These are phyloP conservation scores for Bryconaethiops microstoma DNA, from an alignment of 2,797 vertebrate genomes.

Conservation along the genomic window DNA sequence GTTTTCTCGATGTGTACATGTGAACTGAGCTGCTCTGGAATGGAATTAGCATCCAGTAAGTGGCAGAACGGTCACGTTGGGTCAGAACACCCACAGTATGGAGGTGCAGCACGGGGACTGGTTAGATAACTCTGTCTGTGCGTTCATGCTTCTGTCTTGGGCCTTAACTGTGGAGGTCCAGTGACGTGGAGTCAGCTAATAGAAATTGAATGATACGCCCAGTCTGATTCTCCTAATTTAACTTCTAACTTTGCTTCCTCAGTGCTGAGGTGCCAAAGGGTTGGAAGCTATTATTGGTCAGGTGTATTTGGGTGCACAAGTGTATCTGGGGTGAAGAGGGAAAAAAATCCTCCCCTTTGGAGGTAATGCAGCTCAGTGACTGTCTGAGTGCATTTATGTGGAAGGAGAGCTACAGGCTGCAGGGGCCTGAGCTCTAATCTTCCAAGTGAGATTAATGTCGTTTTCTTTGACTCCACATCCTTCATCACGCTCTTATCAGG, in stretches of 20 bases:
- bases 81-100: constrained; percentile 6
- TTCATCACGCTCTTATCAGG: not conserved
- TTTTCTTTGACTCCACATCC: not conserved
- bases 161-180: constrained; percentile 1
- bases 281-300: not conserved
- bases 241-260: not conserved
- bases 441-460: not conserved
- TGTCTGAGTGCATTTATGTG: not conserved
- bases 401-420: not conserved
- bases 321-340: not conserved
- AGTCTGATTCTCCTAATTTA: not conserved
- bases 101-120: constrained; percentile 11
- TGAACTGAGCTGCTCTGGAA: not conserved
- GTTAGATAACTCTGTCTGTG: constrained; percentile 25
- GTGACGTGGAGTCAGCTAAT: not conserved
- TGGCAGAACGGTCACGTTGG: constrained; percentile 16
- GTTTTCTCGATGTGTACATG: not conserved
- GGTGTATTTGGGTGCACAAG: not conserved
- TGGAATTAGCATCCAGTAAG: constrained; percentile 7
- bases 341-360: not conserved
- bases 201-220: constrained; percentile 5
- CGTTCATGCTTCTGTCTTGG: not conserved
- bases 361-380: not conserved
- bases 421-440: not conserved
- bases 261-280: not conserved